Evolutionary conservation across 2,113 vertebrate species (phyloP).

Genomic region (Coracopsis vasa): DNA sequence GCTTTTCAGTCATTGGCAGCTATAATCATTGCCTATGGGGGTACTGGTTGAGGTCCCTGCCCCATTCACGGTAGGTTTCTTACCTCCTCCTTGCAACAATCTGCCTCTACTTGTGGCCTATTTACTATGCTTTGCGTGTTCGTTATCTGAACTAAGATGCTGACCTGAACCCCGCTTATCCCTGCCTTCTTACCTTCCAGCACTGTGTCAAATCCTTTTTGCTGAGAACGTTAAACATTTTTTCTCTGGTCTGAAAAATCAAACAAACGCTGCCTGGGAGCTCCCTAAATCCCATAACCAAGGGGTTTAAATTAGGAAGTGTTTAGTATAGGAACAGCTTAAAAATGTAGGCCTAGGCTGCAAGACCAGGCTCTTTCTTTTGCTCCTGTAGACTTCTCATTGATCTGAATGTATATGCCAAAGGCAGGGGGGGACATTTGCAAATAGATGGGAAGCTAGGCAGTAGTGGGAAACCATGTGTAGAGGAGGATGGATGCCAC

Average conservation of each 20-base stretch:
- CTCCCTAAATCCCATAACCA: neutral
- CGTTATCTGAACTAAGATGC: neutral
- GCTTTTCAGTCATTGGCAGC: slow-evolving; percentile 9
- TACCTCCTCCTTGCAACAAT: neutral
- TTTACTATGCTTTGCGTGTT: neutral
- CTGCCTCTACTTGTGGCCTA: neutral
- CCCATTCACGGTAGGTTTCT: neutral
- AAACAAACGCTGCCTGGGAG: neutral
- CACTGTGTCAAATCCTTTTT: slow-evolving; percentile 29
- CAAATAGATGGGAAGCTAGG: neutral
- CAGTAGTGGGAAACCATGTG: rapidly evolving
- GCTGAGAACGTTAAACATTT: neutral
- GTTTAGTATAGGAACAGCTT: neutral
- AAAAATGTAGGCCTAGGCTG: neutral
- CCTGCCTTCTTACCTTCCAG: slow-evolving; percentile 6
- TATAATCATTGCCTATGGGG: neutral
- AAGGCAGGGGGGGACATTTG: neutral
- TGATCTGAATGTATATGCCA: neutral
- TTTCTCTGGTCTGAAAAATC: neutral
- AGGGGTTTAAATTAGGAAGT: neutral
- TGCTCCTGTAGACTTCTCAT: neutral
- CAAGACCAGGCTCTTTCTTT: neutral
- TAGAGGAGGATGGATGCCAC: neutral
- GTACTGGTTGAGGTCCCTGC: neutral
- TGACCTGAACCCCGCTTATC: neutral